Base-by-base conservation (phyloP, 2,797 vertebrate species). In the Parauchenoglanis punctatus region DNA sequence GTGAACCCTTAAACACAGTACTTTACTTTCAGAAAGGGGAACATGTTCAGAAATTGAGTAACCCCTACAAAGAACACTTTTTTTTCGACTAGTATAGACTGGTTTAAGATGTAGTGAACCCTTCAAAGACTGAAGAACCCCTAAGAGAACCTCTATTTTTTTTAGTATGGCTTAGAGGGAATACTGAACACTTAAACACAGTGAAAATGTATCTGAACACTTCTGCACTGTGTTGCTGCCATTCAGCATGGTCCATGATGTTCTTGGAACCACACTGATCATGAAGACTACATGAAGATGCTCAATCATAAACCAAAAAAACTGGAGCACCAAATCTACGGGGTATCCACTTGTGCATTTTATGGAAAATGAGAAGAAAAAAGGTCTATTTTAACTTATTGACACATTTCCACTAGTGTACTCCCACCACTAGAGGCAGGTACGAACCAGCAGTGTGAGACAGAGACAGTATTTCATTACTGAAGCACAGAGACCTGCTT, bases 401-500 rank as follows among this genome's bases (percentile, higher is more conserved):
- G 25, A 67, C 61, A 83, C 81, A 52, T 81, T 63, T 81, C 58
- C 23, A 81, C 35, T 40, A 81, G 40, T 63, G 58, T 15, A 46
- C 25, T 52, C 11, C 35, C 67, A 81, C 1, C 58, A 82, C 52
- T 70, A 18, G 54, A 85, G 40, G 76, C 77, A 31, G 56, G 49
- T 25, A 78, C 6, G 11, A 82, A 83, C 59, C 59, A 85, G 83
- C 84, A 81, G 70, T 52, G 76, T 83, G 58, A 86, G 49, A 87
- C 67, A 23, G 70, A 86, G 81, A 80, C 85, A 68, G 31, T 31
- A 72, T 72, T 80, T 73, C 40, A 65, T 77, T 85, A 86, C 70
- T 87, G n/a, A 87, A 86, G 84, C 7, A 25, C 25, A 61, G 85
- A 87, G 75, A 80, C 81, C 85, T 81, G 54, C 61, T 81, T 89